Conservation (phyloP, 2,113 vertebrate genomes). For the Hydropotes inermis region DNA sequence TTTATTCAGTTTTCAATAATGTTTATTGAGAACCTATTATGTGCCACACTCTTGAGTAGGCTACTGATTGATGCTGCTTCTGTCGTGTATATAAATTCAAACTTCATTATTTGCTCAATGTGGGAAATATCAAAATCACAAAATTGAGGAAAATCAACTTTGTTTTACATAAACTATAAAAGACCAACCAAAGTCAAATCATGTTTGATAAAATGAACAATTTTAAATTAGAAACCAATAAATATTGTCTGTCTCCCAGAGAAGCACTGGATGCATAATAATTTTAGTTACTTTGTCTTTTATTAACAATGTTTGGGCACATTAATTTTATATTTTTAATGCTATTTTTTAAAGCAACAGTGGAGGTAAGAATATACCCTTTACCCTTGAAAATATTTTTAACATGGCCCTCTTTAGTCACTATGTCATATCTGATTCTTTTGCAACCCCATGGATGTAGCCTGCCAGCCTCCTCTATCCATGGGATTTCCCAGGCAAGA, state of each 20-base stretch:
- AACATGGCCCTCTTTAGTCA: not conserved
- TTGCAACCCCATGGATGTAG: not conserved
- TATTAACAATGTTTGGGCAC: not conserved
- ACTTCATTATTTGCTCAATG: not conserved
- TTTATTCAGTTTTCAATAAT: not conserved
- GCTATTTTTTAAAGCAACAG: not conserved
- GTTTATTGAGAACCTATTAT: not conserved
- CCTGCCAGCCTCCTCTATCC: not conserved
- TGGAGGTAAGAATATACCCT: not conserved
- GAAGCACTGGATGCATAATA: not conserved
- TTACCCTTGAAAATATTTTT: not conserved
- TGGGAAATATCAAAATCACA: not conserved
- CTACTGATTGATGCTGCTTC: not conserved
- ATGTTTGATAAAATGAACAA: not conserved
- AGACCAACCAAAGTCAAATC: not conserved
- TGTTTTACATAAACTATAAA: not conserved
- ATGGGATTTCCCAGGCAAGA: not conserved
- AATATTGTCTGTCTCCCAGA: not conserved
- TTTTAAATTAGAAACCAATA: not conserved
- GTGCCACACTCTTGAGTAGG: not conserved
- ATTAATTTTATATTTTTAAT: not conserved
- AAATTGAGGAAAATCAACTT: not conserved
- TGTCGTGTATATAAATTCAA: not conserved
- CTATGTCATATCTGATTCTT: not conserved
- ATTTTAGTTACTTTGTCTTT: not conserved